Evolutionary conservation across 2,113 vertebrate genomes (phyloP).

Genomic region (Zootoca vivipara): DNA sequence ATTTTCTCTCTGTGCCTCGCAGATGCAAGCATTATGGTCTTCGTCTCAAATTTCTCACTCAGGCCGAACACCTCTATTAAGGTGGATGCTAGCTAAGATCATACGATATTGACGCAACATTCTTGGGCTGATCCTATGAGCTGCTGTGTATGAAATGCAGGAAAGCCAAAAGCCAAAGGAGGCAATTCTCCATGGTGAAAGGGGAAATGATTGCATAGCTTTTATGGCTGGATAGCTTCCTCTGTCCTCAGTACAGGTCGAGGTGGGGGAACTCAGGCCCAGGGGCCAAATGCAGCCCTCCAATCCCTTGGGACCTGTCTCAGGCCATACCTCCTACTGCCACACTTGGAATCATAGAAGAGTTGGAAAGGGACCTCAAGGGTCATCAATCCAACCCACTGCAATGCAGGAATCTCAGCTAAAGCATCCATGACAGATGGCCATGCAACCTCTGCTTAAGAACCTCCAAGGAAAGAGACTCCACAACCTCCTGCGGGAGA

Average conservation of each 20-base stretch:
- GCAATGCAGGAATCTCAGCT: too few relatives aligned
- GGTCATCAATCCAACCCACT: too few relatives aligned
- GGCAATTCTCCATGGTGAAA: background rate
- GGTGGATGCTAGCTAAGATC: background rate
- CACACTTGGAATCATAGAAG: too few relatives aligned
- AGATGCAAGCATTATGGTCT: background rate
- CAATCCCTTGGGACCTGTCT: too few relatives aligned
- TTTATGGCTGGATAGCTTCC: background rate
- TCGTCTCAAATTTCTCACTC: background rate
- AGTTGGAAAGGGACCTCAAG: too few relatives aligned
- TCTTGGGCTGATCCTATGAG: background rate
- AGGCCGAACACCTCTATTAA: conserved; percentile 3
- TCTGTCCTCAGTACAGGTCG: background rate
- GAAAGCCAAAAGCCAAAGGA: background rate
- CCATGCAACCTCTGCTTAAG: too few relatives aligned
- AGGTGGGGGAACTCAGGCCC: too few relatives aligned
- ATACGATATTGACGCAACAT: background rate
- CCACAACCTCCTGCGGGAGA: too few relatives aligned
- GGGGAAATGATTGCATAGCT: background rate
- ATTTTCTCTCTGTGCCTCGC: background rate
- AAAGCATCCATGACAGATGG: too few relatives aligned
- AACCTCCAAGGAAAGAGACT: too few relatives aligned
- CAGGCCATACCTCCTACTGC: too few relatives aligned
- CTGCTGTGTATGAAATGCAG: background rate
- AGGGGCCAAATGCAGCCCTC: too few relatives aligned